Evolutionary conservation across 2,113 vertebrate species (phyloP).

Genomic region (Athene cunicularia): DNA sequence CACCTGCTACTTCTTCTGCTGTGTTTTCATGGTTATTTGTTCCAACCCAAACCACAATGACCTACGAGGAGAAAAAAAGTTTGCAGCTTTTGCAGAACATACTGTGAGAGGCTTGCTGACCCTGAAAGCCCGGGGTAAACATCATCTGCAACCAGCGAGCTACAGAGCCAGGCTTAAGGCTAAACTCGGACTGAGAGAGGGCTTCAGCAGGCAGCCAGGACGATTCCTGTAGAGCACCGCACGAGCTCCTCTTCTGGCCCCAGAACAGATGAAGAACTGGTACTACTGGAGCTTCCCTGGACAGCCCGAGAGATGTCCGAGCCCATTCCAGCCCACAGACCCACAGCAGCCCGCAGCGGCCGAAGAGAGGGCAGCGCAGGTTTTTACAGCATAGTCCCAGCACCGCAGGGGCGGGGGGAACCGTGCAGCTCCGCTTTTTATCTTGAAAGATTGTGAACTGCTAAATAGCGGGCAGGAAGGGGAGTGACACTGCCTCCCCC

Average conservation of each 20-base stretch:
- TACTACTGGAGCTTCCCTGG: neutral
- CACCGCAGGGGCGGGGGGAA: neutral
- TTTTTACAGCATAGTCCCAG: rapidly evolving
- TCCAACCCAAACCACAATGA: slow-evolving; percentile 96
- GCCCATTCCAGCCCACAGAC: neutral
- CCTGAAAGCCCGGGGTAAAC: neutral
- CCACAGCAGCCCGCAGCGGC: neutral
- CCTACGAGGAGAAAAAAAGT: slow-evolving; percentile 69
- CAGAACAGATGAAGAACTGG: rapidly evolving
- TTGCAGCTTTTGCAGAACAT: neutral
- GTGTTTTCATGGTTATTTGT: slow-evolving; percentile 95
- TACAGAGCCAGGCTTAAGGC: neutral
- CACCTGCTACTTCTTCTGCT: slow-evolving; percentile 92
- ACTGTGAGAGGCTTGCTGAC: neutral
- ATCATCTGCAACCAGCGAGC: neutral
- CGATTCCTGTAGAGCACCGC: rapidly evolving
- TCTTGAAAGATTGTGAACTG: neutral
- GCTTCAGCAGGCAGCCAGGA: rapidly evolving
- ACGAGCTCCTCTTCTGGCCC: rapidly evolving
- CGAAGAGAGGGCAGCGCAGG: neutral
- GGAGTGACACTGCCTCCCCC: rapidly evolving
- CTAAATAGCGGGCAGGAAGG: too few relatives aligned
- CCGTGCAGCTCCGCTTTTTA: neutral
- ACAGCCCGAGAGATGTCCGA: neutral
- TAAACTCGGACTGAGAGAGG: neutral